phyloP scores from a whole-genome alignment of 2,113 vertebrate genomes.

The Marmota flaviventris region DNA sequence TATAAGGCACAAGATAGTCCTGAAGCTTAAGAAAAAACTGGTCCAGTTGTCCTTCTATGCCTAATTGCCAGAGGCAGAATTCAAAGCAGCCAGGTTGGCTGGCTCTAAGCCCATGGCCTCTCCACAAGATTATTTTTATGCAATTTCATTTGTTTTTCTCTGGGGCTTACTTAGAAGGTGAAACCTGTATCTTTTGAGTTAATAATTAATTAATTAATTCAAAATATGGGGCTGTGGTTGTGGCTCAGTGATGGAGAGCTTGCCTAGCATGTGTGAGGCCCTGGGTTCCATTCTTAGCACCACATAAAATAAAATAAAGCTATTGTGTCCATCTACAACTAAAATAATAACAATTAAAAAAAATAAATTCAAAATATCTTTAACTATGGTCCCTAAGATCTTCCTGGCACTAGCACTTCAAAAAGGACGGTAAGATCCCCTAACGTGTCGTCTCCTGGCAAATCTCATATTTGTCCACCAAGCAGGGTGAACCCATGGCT shows the following conservation, averaged over 20 bases:
- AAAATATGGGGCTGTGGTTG: neutral
- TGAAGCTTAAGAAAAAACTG: neutral
- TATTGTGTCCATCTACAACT: too few relatives aligned
- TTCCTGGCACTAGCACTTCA: neutral
- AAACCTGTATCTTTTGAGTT: neutral
- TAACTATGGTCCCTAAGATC: neutral
- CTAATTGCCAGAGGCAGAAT: neutral
- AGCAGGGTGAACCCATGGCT: neutral
- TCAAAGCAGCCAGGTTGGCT: neutral
- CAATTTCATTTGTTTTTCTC: neutral
- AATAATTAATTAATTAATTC: too few relatives aligned
- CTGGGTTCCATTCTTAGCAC: too few relatives aligned
- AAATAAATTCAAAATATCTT: neutral
- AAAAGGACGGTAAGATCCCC: neutral
- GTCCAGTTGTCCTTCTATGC: neutral
- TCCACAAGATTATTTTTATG: neutral
- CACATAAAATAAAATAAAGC: too few relatives aligned
- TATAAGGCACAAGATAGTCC: neutral
- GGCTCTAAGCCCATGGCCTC: neutral
- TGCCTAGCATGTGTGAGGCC: too few relatives aligned
- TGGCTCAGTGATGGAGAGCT: too few relatives aligned
- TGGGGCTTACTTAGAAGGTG: neutral
- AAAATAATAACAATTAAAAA: too few relatives aligned
- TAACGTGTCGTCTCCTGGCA: neutral
- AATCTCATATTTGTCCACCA: neutral